Evolutionary conservation across 37 sponge, comb jelly and placozoan species (phyloP), one percentile per base, ranked within the genome.

Genomic region (Haliclona indistincta): DNA sequence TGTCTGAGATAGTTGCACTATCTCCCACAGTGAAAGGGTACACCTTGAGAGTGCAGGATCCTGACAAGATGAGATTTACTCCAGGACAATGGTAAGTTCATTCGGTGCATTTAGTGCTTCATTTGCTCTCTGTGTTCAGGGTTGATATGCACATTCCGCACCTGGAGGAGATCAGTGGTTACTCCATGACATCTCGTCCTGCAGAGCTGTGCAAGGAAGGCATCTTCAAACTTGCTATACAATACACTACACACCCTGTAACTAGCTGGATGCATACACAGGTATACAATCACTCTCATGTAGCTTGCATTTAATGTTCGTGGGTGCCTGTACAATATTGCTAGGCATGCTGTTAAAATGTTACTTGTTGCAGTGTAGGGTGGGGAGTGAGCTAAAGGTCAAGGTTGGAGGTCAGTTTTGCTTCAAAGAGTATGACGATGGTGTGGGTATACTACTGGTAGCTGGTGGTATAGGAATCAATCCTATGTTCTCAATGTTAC

Each of bases 391-490:
- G 41, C 49, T 88, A 5, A 47, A 44, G 20, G 47, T 94, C 35
- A 75, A 78, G 63, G 78, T 89, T 2, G 95, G 95, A 22, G 95
- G 95, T 40, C 84, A 89, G 47, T 86, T 87, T 55, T 38, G 25
- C 36, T 88, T 85, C 40, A 17, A 22, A 51, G 43, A 28, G 38
- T 34, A 35, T 4, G 22, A 33, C 20, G 72, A 78, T 41, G 26
- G 26, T n/a, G 8, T 10, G 28, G 28, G 63, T 23, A 49, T 94
- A 32, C 51, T 89, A 4, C 77, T 94, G 37, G 66, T 94, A 43
- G 95, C 73, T 33, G 95, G 91, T 39, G 95, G 95, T 4, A 67
- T 89, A 2, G 95, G 95, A 17, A 89, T 94, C 52, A 94, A 89
- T 70, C 95, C 95, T 1, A 58, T 94, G 43, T 43, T 81, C 35